Evolutionary conservation across 2,113 vertebrate species (phyloP), one percentile per base, ranked within the genome.

Genomic region (Campylomormyrus numenius): DNA sequence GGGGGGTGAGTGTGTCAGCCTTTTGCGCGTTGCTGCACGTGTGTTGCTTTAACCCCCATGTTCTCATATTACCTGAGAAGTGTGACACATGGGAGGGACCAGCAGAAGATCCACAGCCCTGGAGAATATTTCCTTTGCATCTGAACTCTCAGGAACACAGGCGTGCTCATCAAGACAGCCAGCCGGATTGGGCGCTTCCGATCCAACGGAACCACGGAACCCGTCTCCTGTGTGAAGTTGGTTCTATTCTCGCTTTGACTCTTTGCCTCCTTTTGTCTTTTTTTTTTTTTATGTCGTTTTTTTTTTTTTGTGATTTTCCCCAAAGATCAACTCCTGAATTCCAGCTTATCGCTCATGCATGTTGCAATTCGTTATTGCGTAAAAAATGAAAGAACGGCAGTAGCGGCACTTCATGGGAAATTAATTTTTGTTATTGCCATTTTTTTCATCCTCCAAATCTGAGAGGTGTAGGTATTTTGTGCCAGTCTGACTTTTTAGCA

Each of bases 21-120:
- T 42, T 11, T 77, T 77, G 88, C 19, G 49, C 80, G 88, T 53
- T 11, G n/a, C 15, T 85, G 46, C 50, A 53, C 13, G 77, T 8
- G 46, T 87, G 58, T 87, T 87, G 31, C 46, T 90, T 50, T 80
- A 94, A 92, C 93, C 93, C 94, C 88, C 91, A 95, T 93, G 92
- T 42, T 92, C 92, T 95, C 94, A 90, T 92, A 89, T 96, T 95
- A 94, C 94, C 93, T 93, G 91, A 70, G 84, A 90, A 91, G 35
- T 48, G 84, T 77, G 88, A 74, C 89, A 88, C 52, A 50, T 35
- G 91, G 93, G 91, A 89, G 93, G 92, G 91, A 88, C 74, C 70
- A 74, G 88, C 53, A 46, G 50, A 24, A 89, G 27, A 50, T 77
- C 27, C 46, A 11, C n/a, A 77, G 50, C 66, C 50, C 85, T 88